A percentile compares a stretch with the other conserved stretches of the same genome.
Conservation (phyloP, 2,888 invertebrate species). For the Camptogramma bilineatum region DNA sequence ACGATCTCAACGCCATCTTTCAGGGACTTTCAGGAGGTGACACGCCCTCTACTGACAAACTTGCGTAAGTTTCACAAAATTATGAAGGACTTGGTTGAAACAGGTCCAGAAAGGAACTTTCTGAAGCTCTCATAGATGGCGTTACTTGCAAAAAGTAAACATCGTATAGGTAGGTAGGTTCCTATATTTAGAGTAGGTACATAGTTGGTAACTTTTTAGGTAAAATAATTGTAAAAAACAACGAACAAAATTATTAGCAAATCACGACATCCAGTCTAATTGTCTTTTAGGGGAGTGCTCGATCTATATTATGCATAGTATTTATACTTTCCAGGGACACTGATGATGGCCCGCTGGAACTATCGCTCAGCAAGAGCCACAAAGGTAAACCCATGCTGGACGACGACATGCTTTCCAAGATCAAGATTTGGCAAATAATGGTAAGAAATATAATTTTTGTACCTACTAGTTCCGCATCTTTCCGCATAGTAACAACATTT, state of each 20-base stretch:
- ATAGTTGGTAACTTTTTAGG: no score
- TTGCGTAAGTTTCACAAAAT: slow-evolving; percentile 55
- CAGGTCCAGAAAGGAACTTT: no score
- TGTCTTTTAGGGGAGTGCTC: no score
- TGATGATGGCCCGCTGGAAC: slow-evolving; percentile 54
- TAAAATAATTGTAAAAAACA: no score
- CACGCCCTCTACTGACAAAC: slow-evolving; percentile 53
- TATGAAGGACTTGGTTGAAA: background rate
- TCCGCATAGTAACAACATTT: no score
- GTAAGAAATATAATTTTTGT: slow-evolving; percentile 47
- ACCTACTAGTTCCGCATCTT: background rate
- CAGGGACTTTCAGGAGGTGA: slow-evolving; percentile 61
- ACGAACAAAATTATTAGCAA: no score
- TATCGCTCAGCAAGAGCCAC: slow-evolving; percentile 56
- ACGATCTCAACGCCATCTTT: slow-evolving; percentile 69
- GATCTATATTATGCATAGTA: no score
- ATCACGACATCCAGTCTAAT: no score
- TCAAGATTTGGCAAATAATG: slow-evolving; percentile 78
- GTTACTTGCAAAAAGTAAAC: slow-evolving; percentile 6
- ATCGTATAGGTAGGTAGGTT: no score
- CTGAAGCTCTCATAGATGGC: slow-evolving; percentile 47
- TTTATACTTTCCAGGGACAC: slow-evolving; percentile 53
- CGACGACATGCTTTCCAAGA: slow-evolving; percentile 71
- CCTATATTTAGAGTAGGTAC: no score
- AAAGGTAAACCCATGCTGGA: slow-evolving; percentile 80